Conservation (phyloP, 1,140 invertebrate species). For the Macrobrachium rosenbergii region DNA sequence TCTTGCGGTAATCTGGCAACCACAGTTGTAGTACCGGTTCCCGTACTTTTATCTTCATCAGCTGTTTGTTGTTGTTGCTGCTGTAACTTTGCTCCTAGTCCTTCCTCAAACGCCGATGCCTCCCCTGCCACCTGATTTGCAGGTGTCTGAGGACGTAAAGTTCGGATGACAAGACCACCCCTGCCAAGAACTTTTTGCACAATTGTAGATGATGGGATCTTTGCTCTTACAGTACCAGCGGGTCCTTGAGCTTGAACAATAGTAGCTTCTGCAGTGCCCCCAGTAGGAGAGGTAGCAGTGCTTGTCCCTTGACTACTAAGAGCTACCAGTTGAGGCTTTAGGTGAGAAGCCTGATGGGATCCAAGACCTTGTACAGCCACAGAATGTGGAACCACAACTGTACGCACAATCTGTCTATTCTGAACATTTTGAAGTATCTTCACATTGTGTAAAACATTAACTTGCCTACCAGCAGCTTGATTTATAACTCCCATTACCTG, state of each 20-base stretch:
- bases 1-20: conserved; percentile 60
- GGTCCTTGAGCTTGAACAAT: conserved; percentile 47
- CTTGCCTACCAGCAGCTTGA: conserved; percentile 58
- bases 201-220: conserved; percentile 54
- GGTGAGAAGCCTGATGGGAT: conserved; percentile 54
- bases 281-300: conserved; percentile 22
- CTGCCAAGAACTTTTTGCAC: conserved; percentile 56
- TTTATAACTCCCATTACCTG: conserved; percentile 56
- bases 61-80: conserved; percentile 38
- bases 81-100: conserved; percentile 65
- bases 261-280: conserved; percentile 17
- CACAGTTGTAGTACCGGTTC: conserved; percentile 28
- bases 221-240: conserved; percentile 36
- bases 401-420: conserved; percentile 65
- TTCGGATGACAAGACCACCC: conserved; percentile 61
- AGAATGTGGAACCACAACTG: conserved; percentile 65
- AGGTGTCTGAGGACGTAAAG: conserved; percentile 56
- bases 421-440: conserved; percentile 66
- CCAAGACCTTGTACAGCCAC: conserved; percentile 62
- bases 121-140: conserved; percentile 43
- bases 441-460: conserved; percentile 66
- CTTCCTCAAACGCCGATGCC: conserved; percentile 64
- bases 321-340: conserved; percentile 62
- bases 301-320: conserved; percentile 53
- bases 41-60: conserved; percentile 50